Percentiles rank a stretch among this genome's conserved stretches.
Conservation (phyloP, 2,113 vertebrate species). For the Todiramphus chloris region DNA sequence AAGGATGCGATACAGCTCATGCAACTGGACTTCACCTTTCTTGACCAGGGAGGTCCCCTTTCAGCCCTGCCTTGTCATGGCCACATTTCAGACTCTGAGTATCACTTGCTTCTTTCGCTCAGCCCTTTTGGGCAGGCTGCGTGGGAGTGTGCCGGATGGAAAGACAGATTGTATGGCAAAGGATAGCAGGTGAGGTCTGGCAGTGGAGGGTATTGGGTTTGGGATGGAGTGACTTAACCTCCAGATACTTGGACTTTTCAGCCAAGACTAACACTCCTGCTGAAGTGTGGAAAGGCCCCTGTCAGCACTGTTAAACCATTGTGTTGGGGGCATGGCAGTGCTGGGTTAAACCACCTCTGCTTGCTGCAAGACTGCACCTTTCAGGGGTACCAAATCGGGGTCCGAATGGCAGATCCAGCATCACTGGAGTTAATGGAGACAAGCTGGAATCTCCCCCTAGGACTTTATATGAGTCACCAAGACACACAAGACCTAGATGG, state of each 20-base stretch:
- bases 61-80: background rate
- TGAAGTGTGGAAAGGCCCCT: conserved; percentile 34
- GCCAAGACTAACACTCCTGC: background rate
- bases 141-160: background rate
- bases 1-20: rapidly evolving
- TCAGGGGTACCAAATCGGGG: rapidly evolving
- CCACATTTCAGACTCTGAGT: background rate
- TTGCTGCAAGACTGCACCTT: background rate
- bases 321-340: background rate
- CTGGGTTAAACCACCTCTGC: background rate
- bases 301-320: background rate
- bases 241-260: background rate
- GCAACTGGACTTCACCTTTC: background rate
- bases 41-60: background rate
- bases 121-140: background rate
- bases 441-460: background rate
- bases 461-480: background rate
- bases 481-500: background rate
- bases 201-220: background rate
- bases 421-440: background rate
- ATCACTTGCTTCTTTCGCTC: background rate
- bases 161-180: background rate
- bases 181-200: background rate
- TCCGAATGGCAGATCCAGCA: background rate
- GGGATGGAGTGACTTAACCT: background rate